Base-by-base conservation (phyloP, 2,113 vertebrate genomes). In the Pica pica region DNA sequence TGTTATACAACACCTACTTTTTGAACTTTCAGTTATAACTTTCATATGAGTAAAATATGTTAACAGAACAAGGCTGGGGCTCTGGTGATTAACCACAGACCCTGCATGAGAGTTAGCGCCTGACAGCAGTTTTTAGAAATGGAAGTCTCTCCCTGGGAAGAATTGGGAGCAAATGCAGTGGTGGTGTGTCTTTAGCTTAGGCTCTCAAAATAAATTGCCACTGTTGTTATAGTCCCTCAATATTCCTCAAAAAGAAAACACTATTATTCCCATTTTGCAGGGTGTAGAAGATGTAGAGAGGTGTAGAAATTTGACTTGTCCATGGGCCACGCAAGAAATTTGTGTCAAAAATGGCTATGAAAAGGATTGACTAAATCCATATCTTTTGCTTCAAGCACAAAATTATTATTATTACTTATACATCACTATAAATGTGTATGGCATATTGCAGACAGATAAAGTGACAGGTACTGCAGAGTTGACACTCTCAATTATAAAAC, bases 1-100 rank as follows among this genome's bases (percentile, higher is more conserved):
- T 98, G 98, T 97, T 97, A 76, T 22, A 95, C 96, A 95, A 96
- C 96, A 98, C 96, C 98, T 95, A 97, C 96, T 97, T 98, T 97
- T 92, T 97, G 97, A 98, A 98, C 97, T 98, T 97, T 86, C 78
- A 81, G 89, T 96, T 94, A 69, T 61, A 97, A 98, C 97, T 98
- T 98, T 97, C 93, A 82, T 70, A 82, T 74, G 79, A 97, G 91
- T 79, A 95, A 97, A 98, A 93, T 63, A 97, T 73, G 91, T 92
- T 97, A 96, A 96, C 63, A 96, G 92, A 97, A 91, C 21, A 50
- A 92, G 47, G 57, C 78, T 95, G 73, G 75, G 79, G 31, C 87
- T 97, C 93, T 88, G 78, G 78, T 94, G 90, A 97, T 97, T 94
- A 90, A 91, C 82, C 47, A 75, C 83, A 92, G 91, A 90, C 75